phyloP scores from a whole-genome alignment of 2,113 vertebrate genomes.

The Narcine bancroftii region DNA sequence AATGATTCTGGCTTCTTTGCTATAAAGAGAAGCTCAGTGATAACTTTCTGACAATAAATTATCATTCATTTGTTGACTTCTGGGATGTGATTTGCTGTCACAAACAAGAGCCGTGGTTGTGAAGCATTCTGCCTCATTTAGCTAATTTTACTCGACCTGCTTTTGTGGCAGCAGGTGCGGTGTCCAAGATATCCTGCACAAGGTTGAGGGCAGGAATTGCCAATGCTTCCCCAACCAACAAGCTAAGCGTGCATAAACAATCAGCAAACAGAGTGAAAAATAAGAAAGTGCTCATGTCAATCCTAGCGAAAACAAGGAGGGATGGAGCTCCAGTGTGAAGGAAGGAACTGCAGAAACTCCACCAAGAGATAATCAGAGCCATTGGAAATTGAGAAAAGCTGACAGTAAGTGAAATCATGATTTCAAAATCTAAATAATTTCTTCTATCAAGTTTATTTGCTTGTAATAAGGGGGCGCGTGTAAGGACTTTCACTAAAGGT shows the following conservation, averaged over 20 bases:
- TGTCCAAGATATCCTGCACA: not conserved
- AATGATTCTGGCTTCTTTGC: not conserved
- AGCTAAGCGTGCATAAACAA: not conserved
- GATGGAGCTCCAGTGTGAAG: not conserved
- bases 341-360: not conserved
- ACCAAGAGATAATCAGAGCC: not conserved
- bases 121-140: not conserved
- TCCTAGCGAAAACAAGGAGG: not conserved
- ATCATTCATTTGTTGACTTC: not conserved
- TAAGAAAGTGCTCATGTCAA: not conserved
- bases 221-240: not conserved
- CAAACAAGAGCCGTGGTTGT: not conserved
- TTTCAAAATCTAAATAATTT: no score
- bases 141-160: not conserved
- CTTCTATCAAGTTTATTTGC: no score
- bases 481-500: not conserved
- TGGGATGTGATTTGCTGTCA: not conserved
- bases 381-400: not conserved
- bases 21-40: not conserved
- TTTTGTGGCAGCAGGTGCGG: not conserved
- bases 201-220: not conserved
- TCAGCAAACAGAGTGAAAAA: not conserved
- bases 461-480: no score
- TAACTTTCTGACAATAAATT: not conserved
- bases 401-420: not conserved